These are phyloP conservation scores for Epinotia nisella DNA, from an alignment of 2,888 invertebrate genomes.

Conservation along the genomic window DNA sequence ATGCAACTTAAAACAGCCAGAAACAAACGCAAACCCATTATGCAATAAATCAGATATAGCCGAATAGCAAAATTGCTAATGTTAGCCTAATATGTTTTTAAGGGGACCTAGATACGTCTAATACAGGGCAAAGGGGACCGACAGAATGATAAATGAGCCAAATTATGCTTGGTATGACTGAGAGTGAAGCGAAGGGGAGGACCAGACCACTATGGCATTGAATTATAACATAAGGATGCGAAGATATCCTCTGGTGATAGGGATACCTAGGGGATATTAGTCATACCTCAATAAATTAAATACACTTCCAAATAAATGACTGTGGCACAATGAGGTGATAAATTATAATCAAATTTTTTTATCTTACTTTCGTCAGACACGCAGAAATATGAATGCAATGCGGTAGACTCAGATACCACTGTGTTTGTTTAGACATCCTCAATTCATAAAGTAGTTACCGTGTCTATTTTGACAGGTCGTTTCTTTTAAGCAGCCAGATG, in stretches of 20 bases:
- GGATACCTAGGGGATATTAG: no score
- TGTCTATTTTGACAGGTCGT: slow-evolving; percentile 58
- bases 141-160: slow-evolving; percentile 43
- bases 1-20: not conserved
- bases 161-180: slow-evolving; percentile 41
- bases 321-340: not conserved
- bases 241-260: slow-evolving; percentile 19
- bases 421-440: slow-evolving; percentile 14
- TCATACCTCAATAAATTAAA: not conserved
- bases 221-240: slow-evolving; percentile 31
- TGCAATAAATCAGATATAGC: not conserved
- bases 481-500: slow-evolving; percentile 51
- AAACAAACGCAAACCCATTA: not conserved
- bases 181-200: slow-evolving; percentile 40
- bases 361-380: not conserved
- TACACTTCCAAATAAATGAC: no score
- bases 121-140: slow-evolving; percentile 41
- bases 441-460: slow-evolving; percentile 53
- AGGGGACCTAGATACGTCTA: slow-evolving; percentile 38
- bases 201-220: slow-evolving; percentile 34
- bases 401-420: slow-evolving; percentile 53
- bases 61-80: slow-evolving; percentile 18
- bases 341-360: not conserved
- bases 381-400: slow-evolving; percentile 52
- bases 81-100: slow-evolving; percentile 37